Base-by-base conservation (phyloP, 64 coral and sea anemone species). In the Montipora sp. region DNA sequence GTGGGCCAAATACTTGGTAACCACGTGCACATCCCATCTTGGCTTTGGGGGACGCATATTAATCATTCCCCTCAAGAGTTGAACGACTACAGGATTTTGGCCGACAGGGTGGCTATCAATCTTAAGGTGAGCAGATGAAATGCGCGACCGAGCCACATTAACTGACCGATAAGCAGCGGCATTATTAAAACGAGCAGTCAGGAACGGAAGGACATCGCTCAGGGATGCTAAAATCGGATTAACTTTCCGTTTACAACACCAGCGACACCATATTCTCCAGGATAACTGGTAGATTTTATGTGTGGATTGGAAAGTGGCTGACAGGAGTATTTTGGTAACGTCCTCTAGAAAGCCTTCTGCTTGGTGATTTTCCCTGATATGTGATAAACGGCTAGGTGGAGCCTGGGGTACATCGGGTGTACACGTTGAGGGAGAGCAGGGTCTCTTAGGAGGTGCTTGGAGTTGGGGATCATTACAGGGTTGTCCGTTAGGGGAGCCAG, bases 301-400 rank as follows among this genome's bases (percentile, higher is more conserved):
- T 43, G 84, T 93, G 74, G 75, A 81, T 43, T 44, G 1, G 5
- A 47, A 46, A 73, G 76, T 88, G 43, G 92, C 83, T 87, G 84
- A 48, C 18, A 51, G 10, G 22, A 92, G 81, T 77, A 92, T 45
- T 58, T 43, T 21, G 61, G 79, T 71, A 92, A 77, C 43, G 43
- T 93, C 74, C 67, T 19, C 19, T 59, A 84, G 47, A 88, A 93
- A 19, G 7, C 83, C 66, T 48, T 88, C 85, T 88, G 84, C 19
- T 73, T 79, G 48, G 51, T 75, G 80, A n/a, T 77, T 75, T 57
- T 93, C 75, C 75, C 55, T 58, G 92, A 93, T 73, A 93, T 13
- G 23, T 19, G 75, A 55, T 24, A 90, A 10, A 77, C 75, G 53
- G 88, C 87, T 77, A 89, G 46, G 58, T 89, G 75, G 12, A 90